Conservation (phyloP, 2,113 vertebrate species). For the Rhinoderma darwinii region DNA sequence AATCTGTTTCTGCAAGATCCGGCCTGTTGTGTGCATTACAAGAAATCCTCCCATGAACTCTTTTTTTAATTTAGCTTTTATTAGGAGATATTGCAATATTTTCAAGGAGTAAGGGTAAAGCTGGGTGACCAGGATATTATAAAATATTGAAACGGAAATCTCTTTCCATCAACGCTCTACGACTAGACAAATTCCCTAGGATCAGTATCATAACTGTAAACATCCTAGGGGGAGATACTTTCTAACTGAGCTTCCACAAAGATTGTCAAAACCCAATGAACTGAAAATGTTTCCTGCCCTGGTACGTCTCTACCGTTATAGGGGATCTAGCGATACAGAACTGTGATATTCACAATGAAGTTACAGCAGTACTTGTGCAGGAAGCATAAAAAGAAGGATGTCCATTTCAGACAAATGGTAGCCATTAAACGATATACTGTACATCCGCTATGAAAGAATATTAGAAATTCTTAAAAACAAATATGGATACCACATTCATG, state of each 20-base stretch:
- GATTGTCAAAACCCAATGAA: neutral
- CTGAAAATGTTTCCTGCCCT: neutral
- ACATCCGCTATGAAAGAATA: too few species aligned
- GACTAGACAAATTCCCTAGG: neutral
- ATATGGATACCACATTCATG: too few species aligned
- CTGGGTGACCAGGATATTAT: neutral
- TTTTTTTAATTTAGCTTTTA: conserved; percentile 2
- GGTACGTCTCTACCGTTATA: too few species aligned
- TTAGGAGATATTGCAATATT: neutral
- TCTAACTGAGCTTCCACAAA: neutral
- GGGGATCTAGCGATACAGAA: neutral
- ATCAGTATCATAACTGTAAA: neutral
- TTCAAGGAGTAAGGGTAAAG: neutral
- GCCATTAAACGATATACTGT: too few species aligned
- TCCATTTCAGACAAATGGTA: too few species aligned
- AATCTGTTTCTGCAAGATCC: neutral
- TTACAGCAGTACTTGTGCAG: neutral
- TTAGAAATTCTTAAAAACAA: too few species aligned
- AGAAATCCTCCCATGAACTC: neutral
- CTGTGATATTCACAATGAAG: neutral
- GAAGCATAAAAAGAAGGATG: neutral
- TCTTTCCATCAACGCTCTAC: neutral
- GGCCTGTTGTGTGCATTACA: neutral
- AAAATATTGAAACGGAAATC: neutral
- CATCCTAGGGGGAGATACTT: too few species aligned